phyloP scores from a whole-genome alignment of 1,140 invertebrate genomes.

The Arctopsyche grandis region DNA sequence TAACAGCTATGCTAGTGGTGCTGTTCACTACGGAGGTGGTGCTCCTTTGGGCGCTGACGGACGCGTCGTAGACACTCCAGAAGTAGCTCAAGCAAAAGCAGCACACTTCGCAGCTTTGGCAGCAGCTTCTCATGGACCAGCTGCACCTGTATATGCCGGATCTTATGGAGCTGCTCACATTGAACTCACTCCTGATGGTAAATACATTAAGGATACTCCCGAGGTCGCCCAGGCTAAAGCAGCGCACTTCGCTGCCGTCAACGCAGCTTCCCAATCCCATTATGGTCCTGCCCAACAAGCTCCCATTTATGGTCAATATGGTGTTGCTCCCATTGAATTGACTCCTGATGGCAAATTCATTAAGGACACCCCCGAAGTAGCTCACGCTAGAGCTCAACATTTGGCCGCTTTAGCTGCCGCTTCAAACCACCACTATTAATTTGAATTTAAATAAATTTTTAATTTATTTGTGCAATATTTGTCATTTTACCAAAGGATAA shows the following conservation, averaged over 20 bases:
- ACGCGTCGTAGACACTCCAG: slow-evolving; percentile 57
- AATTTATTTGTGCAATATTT: background rate
- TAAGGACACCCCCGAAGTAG: slow-evolving; percentile 56
- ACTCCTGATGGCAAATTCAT: slow-evolving; percentile 60
- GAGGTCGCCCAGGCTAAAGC: slow-evolving; percentile 51
- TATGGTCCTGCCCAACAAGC: slow-evolving; percentile 1
- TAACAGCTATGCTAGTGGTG: background rate
- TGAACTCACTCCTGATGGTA: slow-evolving; percentile 64
- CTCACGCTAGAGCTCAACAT: slow-evolving; percentile 63
- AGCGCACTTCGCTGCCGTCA: slow-evolving; percentile 43
- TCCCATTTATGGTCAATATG: slow-evolving; percentile 13
- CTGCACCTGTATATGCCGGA: slow-evolving; percentile 12
- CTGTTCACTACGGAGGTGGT: slow-evolving; percentile 32
- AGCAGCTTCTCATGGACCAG: slow-evolving; percentile 59
- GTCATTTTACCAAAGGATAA: background rate
- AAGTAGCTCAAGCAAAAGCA: slow-evolving; percentile 61
- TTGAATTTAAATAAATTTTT: background rate
- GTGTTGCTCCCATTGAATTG: slow-evolving; percentile 54
- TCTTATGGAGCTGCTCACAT: slow-evolving; percentile 60
- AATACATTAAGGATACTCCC: slow-evolving; percentile 57
- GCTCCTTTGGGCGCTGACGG: slow-evolving; percentile 56
- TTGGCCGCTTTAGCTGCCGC: slow-evolving; percentile 58
- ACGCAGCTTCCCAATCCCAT: background rate
- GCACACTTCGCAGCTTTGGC: slow-evolving; percentile 62
- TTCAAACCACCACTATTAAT: background rate